Conservation (phyloP, 35 echinoderm and acorn worm species). For the Apostichopus parvimensis region DNA sequence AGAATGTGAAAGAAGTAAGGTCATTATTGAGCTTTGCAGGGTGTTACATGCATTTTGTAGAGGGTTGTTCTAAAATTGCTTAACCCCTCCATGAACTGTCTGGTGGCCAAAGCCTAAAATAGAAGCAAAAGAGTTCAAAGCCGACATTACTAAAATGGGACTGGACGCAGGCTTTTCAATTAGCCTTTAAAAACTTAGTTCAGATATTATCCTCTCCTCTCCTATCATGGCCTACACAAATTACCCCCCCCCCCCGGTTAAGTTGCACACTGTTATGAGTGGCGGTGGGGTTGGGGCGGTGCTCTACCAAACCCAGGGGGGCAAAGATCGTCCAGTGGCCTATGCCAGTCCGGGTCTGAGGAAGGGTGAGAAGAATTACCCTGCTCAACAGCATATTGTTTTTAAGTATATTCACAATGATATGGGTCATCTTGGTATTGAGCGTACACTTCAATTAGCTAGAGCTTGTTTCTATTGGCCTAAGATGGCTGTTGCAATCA, state of each 20-base stretch:
- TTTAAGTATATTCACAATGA: conserved; percentile 56
- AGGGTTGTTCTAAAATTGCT: conserved; percentile 27
- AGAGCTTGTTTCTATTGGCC: conserved; percentile 64
- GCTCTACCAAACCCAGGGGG: conserved; percentile 25
- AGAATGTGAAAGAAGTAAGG: conserved; percentile 12
- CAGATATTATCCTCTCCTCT: neutral
- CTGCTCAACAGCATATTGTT: conserved; percentile 28
- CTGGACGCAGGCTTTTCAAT: neutral
- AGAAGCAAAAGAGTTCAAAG: neutral
- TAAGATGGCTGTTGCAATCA: conserved; percentile 34
- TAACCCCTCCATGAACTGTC: conserved; percentile 61
- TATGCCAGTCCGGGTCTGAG: conserved; percentile 22
- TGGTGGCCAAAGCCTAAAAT: neutral
- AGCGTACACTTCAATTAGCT: conserved; percentile 48
- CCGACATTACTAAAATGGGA: neutral
- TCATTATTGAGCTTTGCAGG: conserved; percentile 55
- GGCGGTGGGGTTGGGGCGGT: conserved; percentile 1
- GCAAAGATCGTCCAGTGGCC: neutral
- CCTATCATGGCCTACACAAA: neutral
- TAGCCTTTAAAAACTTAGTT: neutral
- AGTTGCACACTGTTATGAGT: conserved; percentile 23
- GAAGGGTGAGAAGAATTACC: conserved; percentile 39
- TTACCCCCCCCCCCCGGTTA: neutral
- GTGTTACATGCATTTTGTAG: conserved; percentile 39
- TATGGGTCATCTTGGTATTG: conserved; percentile 63